Conservation (phyloP, 2,113 vertebrate genomes). For the Pachypanchax playfairii region DNA sequence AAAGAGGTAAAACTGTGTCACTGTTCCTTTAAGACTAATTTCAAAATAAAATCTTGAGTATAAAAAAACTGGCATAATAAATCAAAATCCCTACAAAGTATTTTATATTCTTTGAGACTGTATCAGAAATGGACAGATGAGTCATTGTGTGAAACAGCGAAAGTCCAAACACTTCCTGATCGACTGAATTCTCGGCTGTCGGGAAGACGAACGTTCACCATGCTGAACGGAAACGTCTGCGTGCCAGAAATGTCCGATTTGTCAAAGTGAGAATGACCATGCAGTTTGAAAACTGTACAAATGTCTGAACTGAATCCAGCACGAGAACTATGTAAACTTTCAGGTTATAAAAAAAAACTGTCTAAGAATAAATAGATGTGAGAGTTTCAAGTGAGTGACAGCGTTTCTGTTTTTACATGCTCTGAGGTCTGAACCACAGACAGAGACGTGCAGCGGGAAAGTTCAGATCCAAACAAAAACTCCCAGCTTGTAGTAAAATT, state of each 20-base stretch:
- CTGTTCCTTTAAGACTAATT: too few species aligned
- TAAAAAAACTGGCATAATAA: too few species aligned
- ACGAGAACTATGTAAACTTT: slow-evolving; percentile 46
- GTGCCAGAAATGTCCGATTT: slow-evolving; percentile 16
- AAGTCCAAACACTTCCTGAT: slow-evolving; percentile 39
- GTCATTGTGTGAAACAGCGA: background rate
- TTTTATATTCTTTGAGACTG: too few species aligned
- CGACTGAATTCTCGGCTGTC: background rate
- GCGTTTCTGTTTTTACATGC: slow-evolving; percentile 71
- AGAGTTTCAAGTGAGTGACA: slow-evolving; percentile 57
- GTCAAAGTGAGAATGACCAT: slow-evolving; percentile 45
- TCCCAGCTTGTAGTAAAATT: slow-evolving; percentile 8
- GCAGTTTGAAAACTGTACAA: slow-evolving; percentile 60
- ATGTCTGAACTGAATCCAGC: slow-evolving; percentile 30
- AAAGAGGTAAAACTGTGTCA: too few species aligned
- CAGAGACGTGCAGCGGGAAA: slow-evolving; percentile 26
- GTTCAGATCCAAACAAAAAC: background rate
- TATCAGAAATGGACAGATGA: too few species aligned
- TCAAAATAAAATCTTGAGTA: too few species aligned
- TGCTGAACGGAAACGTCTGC: background rate
- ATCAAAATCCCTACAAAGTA: too few species aligned
- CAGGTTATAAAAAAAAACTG: slow-evolving; percentile 31
- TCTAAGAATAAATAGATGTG: slow-evolving; percentile 19
- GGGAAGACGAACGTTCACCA: slow-evolving; percentile 31
- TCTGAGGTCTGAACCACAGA: slow-evolving; percentile 49